These are phyloP conservation scores for Phasia obesa DNA, from an alignment of 2,888 invertebrate species.

Conservation along the genomic window DNA sequence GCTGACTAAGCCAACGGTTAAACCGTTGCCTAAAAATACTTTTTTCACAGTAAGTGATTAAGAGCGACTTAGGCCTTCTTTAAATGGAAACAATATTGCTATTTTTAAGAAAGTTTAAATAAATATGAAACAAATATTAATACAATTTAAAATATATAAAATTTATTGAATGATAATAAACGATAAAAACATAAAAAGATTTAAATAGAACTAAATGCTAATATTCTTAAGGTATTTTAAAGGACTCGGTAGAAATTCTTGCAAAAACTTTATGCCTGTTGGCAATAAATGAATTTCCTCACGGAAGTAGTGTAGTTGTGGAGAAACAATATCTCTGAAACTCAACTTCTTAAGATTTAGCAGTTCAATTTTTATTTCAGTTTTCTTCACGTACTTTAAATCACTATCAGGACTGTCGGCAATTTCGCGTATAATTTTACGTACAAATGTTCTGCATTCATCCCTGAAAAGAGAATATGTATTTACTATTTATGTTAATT, in stretches of 20 bases:
- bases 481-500: too few relatives aligned
- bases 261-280: conserved; percentile 76
- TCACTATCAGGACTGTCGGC: conserved; percentile 18
- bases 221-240: conserved; percentile 71
- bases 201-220: conserved; percentile 14
- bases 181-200: too few relatives aligned
- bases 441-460: conserved; percentile 72
- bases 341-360: conserved; percentile 74
- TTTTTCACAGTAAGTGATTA: too few relatives aligned
- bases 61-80: too few relatives aligned
- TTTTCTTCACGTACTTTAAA: conserved; percentile 65
- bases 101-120: too few relatives aligned
- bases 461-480: conserved; percentile 70
- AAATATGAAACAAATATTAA: too few relatives aligned
- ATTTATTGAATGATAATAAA: too few relatives aligned
- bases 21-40: too few relatives aligned
- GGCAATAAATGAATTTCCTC: conserved; percentile 76
- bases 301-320: conserved; percentile 74
- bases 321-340: conserved; percentile 75
- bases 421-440: conserved; percentile 71
- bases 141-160: too few relatives aligned
- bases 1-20: too few relatives aligned
- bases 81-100: too few relatives aligned
- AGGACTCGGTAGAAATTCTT: conserved; percentile 74
- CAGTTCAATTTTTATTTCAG: conserved; percentile 73